These are phyloP conservation scores for Periophthalmus magnuspinnatus DNA, from an alignment of 2,797 vertebrate species.

Conservation along the genomic window DNA sequence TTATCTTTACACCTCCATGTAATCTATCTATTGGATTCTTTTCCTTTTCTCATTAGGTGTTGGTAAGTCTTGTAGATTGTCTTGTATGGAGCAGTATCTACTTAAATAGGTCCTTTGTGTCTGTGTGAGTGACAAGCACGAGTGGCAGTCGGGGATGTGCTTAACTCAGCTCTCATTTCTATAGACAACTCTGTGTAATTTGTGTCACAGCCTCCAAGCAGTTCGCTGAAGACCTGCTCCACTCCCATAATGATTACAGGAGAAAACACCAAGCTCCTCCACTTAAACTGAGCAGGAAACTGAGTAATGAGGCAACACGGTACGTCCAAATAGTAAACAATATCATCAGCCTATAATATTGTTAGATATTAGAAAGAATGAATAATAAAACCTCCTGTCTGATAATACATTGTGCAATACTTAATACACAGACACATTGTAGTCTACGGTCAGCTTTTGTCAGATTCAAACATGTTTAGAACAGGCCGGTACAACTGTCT, in stretches of 20 bases:
- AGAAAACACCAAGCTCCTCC: slow-evolving; percentile 88
- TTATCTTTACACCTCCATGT: too few relatives aligned
- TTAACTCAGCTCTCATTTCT: slow-evolving; percentile 38
- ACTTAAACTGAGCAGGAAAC: slow-evolving; percentile 88
- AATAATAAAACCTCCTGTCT: background rate
- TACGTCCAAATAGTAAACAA: slow-evolving; percentile 66
- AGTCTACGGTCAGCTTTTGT: background rate
- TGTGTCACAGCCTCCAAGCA: slow-evolving; percentile 84
- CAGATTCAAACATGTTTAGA: slow-evolving; percentile 7
- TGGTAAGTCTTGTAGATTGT: slow-evolving; percentile 10
- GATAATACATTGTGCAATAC: background rate
- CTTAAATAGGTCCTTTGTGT: slow-evolving; percentile 70
- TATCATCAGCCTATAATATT: background rate
- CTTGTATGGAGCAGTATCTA: slow-evolving; percentile 24
- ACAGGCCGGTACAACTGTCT: slow-evolving; percentile 2
- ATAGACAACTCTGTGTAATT: slow-evolving; percentile 19
- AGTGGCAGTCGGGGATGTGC: slow-evolving; percentile 20
- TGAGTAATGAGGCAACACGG: slow-evolving; percentile 88
- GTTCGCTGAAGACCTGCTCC: slow-evolving; percentile 89
- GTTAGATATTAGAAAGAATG: too few relatives aligned
- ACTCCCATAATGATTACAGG: slow-evolving; percentile 91
- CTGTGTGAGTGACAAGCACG: slow-evolving; percentile 70
- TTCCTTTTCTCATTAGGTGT: background rate
- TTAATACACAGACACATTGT: background rate
- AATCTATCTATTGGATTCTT: too few relatives aligned